A percentile compares a stretch with the other conserved stretches of the same genome.
These are phyloP conservation scores for Lucilia cuprina DNA, from an alignment of 1,140 invertebrate species.

Conservation along the genomic window DNA sequence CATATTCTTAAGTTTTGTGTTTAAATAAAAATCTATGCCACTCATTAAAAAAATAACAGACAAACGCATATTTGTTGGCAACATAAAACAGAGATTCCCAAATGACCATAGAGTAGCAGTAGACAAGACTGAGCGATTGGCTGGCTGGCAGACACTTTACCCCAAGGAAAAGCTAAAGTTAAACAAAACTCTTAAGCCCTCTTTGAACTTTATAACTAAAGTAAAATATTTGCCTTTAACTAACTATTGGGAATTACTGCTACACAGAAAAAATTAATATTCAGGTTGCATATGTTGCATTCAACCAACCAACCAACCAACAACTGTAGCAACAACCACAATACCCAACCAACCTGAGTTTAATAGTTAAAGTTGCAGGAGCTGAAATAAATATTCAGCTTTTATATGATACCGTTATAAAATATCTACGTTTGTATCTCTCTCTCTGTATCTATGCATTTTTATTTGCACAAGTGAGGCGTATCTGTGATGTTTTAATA, in stretches of 20 bases:
- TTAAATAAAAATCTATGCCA: background rate
- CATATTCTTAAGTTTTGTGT: background rate
- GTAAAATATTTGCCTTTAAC: too few relatives aligned
- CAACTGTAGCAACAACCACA: background rate
- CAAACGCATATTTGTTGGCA: background rate
- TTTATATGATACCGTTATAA: conserved; percentile 6
- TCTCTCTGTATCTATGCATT: background rate
- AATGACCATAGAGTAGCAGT: background rate
- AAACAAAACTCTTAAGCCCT: background rate
- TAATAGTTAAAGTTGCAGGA: background rate
- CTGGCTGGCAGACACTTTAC: background rate
- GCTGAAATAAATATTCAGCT: background rate
- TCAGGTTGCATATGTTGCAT: conserved; percentile 11
- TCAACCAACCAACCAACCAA: background rate
- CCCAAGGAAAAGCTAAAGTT: background rate
- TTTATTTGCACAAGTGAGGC: background rate
- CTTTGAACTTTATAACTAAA: background rate
- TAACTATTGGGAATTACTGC: background rate
- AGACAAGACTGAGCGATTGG: too few relatives aligned
- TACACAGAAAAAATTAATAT: background rate
- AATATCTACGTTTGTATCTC: background rate
- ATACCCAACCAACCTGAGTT: background rate
- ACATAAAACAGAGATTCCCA: background rate
- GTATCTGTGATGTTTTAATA: background rate
- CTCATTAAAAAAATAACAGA: background rate